Evolutionary conservation across 2,888 invertebrate genomes (phyloP).

Genomic region (Pristionchus exspectatus): DNA sequence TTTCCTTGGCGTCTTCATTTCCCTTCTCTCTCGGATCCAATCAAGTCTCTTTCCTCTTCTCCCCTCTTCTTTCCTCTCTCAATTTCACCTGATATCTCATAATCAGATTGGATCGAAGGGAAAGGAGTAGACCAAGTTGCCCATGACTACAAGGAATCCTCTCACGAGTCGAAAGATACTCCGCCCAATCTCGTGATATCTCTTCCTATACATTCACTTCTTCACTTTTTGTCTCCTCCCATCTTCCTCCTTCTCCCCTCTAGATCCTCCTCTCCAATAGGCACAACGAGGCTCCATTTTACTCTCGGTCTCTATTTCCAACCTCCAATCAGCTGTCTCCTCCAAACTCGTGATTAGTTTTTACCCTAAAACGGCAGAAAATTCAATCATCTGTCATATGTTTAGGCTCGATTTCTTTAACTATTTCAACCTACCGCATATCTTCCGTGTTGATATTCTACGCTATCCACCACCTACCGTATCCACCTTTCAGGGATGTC

Average conservation of each 20-base stretch:
- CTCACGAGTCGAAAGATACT: slow-evolving; percentile 24
- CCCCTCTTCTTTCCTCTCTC: neutral
- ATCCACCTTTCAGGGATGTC: neutral
- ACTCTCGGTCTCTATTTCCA: neutral
- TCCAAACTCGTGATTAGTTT: neutral
- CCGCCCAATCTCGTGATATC: slow-evolving; percentile 32
- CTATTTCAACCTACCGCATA: neutral
- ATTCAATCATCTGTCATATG: neutral
- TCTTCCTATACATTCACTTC: neutral
- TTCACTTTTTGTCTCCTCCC: slow-evolving; percentile 7
- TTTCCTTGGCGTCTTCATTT: neutral
- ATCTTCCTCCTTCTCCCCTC: neutral
- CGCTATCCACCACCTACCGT: neutral
- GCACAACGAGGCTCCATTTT: neutral
- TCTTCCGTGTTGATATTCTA: neutral
- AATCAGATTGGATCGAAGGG: neutral
- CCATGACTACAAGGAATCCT: neutral
- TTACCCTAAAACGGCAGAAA: neutral
- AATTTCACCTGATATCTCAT: slow-evolving; percentile 19
- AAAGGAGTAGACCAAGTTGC: neutral
- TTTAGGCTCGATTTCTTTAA: neutral
- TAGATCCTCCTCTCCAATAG: neutral
- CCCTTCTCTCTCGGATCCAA: neutral
- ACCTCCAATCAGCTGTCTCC: neutral
- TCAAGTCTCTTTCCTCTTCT: neutral